phyloP scores from a whole-genome alignment of 2,113 vertebrate genomes.

The Chrysochloris asiatica region DNA sequence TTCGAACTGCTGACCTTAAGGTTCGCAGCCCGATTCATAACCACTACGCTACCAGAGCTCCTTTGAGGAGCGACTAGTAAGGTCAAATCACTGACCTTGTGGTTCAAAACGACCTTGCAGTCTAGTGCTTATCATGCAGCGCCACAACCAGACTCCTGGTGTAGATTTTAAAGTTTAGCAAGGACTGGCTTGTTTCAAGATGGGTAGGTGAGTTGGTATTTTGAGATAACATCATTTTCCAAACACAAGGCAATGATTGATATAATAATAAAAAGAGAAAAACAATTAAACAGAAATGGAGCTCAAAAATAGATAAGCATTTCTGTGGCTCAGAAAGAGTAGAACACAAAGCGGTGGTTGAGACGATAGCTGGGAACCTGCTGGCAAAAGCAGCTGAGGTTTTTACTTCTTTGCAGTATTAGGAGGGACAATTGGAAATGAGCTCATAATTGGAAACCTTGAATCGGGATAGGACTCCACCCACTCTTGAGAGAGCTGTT shows the following conservation, averaged over 20 bases:
- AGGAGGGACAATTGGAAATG: neutral
- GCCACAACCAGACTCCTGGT: too few species aligned
- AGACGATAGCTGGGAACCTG: too few species aligned
- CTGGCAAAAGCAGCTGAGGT: neutral
- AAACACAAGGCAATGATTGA: neutral
- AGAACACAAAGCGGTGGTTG: neutral
- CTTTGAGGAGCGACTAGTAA: too few species aligned
- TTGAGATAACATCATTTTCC: neutral
- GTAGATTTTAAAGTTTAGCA: neutral
- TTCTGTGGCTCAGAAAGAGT: neutral
- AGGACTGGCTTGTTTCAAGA: neutral
- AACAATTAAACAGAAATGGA: neutral
- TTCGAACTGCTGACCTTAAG: too few species aligned
- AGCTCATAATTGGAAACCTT: neutral
- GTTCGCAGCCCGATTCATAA: too few species aligned
- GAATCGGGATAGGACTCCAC: neutral
- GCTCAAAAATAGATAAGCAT: neutral
- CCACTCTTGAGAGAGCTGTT: too few species aligned
- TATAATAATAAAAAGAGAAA: slow-evolving; percentile 40
- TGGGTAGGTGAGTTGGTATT: slow-evolving; percentile 25
- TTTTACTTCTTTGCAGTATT: neutral
- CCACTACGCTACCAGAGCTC: too few species aligned
- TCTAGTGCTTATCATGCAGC: too few species aligned
- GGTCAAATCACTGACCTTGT: too few species aligned
- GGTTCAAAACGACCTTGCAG: too few species aligned